Conservation (phyloP, 1,140 invertebrate species). For the Drosophila pseudoobscura region DNA sequence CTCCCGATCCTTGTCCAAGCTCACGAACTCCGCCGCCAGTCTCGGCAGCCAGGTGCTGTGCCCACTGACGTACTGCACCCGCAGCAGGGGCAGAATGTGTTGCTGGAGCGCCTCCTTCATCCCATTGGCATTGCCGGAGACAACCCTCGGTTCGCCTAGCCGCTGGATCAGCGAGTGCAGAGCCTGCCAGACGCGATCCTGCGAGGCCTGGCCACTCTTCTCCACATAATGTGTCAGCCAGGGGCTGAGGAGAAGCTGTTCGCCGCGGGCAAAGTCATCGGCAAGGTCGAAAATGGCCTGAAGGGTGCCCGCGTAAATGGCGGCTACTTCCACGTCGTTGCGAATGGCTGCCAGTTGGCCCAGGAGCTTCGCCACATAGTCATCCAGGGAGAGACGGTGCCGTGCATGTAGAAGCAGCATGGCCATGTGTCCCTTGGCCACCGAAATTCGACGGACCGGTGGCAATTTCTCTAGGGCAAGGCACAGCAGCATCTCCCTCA, state of each 20-base stretch:
- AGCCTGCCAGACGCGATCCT: slow-evolving; percentile 71
- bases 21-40: slow-evolving; percentile 69
- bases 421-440: slow-evolving; percentile 78
- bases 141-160: slow-evolving; percentile 3
- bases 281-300: slow-evolving; percentile 62
- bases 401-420: slow-evolving; percentile 68
- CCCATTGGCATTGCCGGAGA: slow-evolving; percentile 3
- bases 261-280: slow-evolving; percentile 65
- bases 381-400: slow-evolving; percentile 44
- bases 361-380: slow-evolving; percentile 72
- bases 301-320: slow-evolving; percentile 52
- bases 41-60: slow-evolving; percentile 68
- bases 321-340: slow-evolving; percentile 61
- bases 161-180: slow-evolving; percentile 64
- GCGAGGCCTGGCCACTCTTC: slow-evolving; percentile 63
- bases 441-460: slow-evolving; percentile 46
- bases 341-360: slow-evolving; percentile 59
- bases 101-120: slow-evolving; percentile 61
- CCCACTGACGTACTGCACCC: slow-evolving; percentile 54
- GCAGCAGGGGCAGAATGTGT: slow-evolving; percentile 70
- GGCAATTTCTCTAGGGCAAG: slow-evolving; percentile 70
- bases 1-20: slow-evolving; percentile 25
- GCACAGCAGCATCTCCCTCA: slow-evolving; percentile 70
- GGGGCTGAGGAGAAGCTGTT: slow-evolving; percentile 67
- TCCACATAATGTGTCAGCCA: slow-evolving; percentile 76